A percentile compares a stretch with the other conserved stretches of the same genome.
Evolutionary conservation across 1,140 invertebrate genomes (phyloP).

Genomic region (Lasaia peninsularis): DNA sequence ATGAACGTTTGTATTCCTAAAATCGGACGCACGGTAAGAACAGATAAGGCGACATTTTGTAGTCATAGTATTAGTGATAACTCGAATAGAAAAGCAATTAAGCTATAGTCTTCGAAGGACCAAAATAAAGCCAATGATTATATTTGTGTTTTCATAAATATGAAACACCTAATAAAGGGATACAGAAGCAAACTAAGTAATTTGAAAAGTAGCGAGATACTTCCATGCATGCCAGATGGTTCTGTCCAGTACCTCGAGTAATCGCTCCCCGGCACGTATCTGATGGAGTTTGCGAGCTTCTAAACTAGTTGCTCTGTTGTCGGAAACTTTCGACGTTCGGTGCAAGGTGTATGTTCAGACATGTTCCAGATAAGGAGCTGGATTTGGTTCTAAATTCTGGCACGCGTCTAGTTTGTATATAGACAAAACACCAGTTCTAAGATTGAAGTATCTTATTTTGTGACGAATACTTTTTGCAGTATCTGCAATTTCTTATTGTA

Average conservation of each 20-base stretch:
- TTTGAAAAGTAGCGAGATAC: constrained; percentile 22
- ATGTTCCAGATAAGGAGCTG: constrained; percentile 61
- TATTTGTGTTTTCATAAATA: neutral
- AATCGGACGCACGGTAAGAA: too few relatives aligned
- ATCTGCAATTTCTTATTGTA: too few relatives aligned
- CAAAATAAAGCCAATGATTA: too few relatives aligned
- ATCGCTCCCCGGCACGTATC: constrained; percentile 68
- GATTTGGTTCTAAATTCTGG: constrained; percentile 60
- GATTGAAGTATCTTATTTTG: neutral
- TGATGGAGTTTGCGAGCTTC: constrained; percentile 72
- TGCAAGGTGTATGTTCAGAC: constrained; percentile 66
- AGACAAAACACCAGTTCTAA: neutral
- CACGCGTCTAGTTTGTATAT: constrained; percentile 28
- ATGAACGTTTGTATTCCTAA: too few relatives aligned
- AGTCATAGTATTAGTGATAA: too few relatives aligned
- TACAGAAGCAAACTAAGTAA: neutral
- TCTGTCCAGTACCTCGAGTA: constrained; percentile 51
- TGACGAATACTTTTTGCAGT: neutral
- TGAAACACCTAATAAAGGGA: neutral
- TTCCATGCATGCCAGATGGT: constrained; percentile 42
- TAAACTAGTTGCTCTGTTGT: constrained; percentile 70
- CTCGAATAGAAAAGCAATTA: too few relatives aligned
- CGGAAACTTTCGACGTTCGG: constrained; percentile 58
- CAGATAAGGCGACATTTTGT: too few relatives aligned
- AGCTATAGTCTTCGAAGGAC: too few relatives aligned